phyloP scores from a whole-genome alignment of 2,113 vertebrate genomes.

The Tragelaphus buxtoni region DNA sequence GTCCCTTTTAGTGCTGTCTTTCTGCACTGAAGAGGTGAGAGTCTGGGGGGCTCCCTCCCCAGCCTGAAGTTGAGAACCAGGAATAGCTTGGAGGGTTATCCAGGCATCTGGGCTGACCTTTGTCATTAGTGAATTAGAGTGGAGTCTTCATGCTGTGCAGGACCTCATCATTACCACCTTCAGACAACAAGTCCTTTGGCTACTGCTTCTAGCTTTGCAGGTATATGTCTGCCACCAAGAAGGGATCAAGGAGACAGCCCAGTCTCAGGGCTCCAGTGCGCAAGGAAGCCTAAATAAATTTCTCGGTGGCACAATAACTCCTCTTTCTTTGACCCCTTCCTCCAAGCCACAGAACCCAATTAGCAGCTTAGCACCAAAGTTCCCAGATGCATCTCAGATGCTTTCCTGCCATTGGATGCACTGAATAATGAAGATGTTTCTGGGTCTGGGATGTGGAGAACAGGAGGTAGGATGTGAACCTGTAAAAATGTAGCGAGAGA shows the following conservation, averaged over 20 bases:
- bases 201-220: neutral
- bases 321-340: neutral
- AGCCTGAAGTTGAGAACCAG: neutral
- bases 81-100: neutral
- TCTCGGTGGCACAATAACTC: neutral
- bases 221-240: neutral
- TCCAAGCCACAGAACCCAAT: neutral
- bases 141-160: neutral
- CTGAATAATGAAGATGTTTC: conserved; percentile 26
- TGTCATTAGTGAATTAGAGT: neutral
- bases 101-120: neutral
- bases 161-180: neutral
- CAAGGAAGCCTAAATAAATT: neutral
- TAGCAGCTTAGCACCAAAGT: conserved; percentile 14
- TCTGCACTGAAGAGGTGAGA: neutral
- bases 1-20: neutral
- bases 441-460: neutral
- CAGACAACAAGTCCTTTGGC: neutral
- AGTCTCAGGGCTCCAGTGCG: neutral
- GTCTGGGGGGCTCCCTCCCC: neutral
- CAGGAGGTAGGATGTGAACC: neutral
- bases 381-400: neutral
- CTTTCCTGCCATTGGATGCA: neutral
- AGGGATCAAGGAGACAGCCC: neutral
- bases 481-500: neutral